phyloP scores from a whole-genome alignment of 2,113 vertebrate genomes.

The Cygnus buccinator region DNA sequence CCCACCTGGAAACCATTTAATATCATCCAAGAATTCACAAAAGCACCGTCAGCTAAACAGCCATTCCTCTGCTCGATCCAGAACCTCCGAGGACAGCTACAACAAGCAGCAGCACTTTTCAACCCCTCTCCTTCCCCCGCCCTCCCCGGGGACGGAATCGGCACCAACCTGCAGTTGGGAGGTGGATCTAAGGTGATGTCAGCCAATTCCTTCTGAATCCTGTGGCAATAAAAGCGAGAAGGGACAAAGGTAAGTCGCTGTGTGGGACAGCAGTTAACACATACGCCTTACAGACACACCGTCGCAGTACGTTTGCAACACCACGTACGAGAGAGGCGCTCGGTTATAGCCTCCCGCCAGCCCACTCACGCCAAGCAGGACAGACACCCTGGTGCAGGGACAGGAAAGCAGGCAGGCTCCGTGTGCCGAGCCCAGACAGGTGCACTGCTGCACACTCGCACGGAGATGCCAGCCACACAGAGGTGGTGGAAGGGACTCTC shows the following conservation, averaged over 20 bases:
- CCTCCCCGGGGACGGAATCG: not conserved
- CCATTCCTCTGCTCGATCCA: not conserved
- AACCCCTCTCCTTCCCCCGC: not conserved
- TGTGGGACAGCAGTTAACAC: not conserved
- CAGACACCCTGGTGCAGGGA: not conserved
- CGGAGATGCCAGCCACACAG: not conserved
- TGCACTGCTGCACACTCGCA: not conserved
- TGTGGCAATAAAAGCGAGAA: constrained; percentile 66
- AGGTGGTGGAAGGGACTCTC: not conserved
- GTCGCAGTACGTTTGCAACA: not conserved
- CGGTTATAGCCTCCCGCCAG: not conserved
- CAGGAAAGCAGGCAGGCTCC: not conserved
- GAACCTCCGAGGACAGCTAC: not conserved
- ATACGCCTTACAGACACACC: not conserved
- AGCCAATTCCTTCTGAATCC: constrained; percentile 98
- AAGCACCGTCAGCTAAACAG: not conserved
- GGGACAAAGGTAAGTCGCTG: constrained; percentile 45
- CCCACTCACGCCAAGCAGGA: not conserved
- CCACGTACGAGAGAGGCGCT: not conserved
- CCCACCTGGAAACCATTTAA: not conserved
- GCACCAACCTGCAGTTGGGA: constrained; percentile 92
- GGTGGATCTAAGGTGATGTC: constrained; percentile 97
- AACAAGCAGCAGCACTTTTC: not conserved
- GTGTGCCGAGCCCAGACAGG: not conserved
- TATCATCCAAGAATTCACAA: not conserved